These are phyloP conservation scores for Panurus biarmicus DNA, from an alignment of 2,113 vertebrate genomes.

Conservation along the genomic window DNA sequence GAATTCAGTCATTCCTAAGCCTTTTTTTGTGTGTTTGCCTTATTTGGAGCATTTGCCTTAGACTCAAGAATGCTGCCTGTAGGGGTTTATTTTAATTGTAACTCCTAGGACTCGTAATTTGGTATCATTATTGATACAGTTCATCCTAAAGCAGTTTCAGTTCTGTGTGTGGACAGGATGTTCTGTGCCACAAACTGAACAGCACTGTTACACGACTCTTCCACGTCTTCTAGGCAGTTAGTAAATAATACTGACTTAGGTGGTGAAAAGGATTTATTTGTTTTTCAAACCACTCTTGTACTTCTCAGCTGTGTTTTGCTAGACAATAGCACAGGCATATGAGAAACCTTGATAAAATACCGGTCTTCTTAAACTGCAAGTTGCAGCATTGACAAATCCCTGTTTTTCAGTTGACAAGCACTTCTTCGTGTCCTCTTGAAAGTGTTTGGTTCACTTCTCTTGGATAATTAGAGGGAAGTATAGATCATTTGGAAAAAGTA, in stretches of 20 bases:
- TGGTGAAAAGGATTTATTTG: neutral
- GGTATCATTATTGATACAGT: neutral
- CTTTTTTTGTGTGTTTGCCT: neutral
- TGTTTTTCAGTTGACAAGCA: neutral
- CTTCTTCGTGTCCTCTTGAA: neutral
- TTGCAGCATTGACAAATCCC: neutral
- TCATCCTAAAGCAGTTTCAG: neutral
- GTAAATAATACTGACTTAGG: neutral
- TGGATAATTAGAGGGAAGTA: neutral
- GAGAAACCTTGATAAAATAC: neutral
- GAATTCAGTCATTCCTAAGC: neutral
- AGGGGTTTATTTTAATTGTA: conserved; percentile 13
- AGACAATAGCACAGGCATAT: neutral
- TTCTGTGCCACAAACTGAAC: neutral
- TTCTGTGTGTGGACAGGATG: neutral
- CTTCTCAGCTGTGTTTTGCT: neutral
- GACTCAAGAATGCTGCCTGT: neutral
- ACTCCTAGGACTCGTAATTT: neutral
- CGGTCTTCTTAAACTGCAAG: neutral
- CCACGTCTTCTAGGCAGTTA: neutral
- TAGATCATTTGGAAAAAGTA: neutral
- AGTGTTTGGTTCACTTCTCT: neutral
- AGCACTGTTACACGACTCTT: neutral
- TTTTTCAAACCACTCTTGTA: neutral
- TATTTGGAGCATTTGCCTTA: conserved; percentile 27